Evolutionary conservation across 2,888 invertebrate species (phyloP).

Genomic region (Galeopsomyia nigrocyanea): DNA sequence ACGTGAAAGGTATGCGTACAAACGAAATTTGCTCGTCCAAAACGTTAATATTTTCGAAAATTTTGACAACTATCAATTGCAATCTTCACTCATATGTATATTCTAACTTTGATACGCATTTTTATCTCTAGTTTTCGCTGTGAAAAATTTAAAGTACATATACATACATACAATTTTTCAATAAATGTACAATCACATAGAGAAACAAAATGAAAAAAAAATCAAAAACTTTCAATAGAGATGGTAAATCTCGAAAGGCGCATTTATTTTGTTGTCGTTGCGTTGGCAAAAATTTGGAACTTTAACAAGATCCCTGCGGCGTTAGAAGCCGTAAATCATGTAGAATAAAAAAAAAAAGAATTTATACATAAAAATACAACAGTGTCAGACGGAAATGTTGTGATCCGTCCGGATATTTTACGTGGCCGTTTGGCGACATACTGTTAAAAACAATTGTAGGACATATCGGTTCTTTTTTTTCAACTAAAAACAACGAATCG

Average conservation of each 20-base stretch:
- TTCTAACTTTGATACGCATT: slow-evolving; percentile 32
- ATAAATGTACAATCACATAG: slow-evolving; percentile 14
- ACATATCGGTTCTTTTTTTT: slow-evolving; percentile 36
- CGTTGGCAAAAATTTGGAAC: slow-evolving; percentile 12
- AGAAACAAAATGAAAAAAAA: slow-evolving; percentile 22
- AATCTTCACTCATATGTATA: slow-evolving; percentile 40
- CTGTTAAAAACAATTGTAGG: slow-evolving; percentile 47
- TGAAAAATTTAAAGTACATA: slow-evolving; percentile 33
- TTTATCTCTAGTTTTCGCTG: slow-evolving; percentile 42
- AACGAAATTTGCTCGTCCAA: slow-evolving; percentile 20
- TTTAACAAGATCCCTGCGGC: slow-evolving; percentile 26
- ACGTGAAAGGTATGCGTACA: slow-evolving; percentile 36
- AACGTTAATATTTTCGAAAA: slow-evolving; percentile 35
- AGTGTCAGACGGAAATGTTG: slow-evolving; percentile 44
- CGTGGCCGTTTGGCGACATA: slow-evolving; percentile 41
- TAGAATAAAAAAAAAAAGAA: slow-evolving; percentile 48
- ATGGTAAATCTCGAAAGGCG: not conserved
- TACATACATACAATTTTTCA: not conserved
- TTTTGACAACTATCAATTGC: slow-evolving; percentile 43
- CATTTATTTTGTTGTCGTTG: slow-evolving; percentile 8
- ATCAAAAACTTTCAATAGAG: not conserved
- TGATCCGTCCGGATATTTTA: slow-evolving; percentile 42
- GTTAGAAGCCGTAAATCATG: slow-evolving; percentile 42
- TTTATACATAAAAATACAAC: slow-evolving; percentile 44
- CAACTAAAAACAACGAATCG: slow-evolving; percentile 37